These are phyloP conservation scores for Mimas tiliae DNA, from an alignment of 2,888 invertebrate species.

Conservation along the genomic window DNA sequence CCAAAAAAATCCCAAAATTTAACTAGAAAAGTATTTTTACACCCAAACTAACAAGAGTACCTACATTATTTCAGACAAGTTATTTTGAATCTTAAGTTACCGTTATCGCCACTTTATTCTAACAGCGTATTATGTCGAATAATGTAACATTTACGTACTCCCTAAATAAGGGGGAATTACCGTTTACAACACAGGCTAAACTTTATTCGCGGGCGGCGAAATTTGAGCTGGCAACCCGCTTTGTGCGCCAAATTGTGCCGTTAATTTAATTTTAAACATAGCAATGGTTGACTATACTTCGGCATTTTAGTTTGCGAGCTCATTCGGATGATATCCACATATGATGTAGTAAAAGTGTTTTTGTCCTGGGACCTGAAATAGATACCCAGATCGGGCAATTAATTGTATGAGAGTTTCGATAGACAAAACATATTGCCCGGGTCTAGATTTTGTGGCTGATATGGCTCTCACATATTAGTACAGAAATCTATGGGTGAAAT, in stretches of 20 bases:
- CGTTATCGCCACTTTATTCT: not conserved
- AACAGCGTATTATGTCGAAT: slow-evolving; percentile 11
- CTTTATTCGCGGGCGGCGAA: slow-evolving; percentile 43
- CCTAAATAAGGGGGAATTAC: slow-evolving; percentile 42
- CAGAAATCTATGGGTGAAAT: too few species aligned
- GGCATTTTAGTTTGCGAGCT: not conserved
- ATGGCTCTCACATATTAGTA: too few species aligned
- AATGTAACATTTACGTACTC: slow-evolving; percentile 21
- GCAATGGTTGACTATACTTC: slow-evolving; percentile 35
- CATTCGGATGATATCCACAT: too few species aligned
- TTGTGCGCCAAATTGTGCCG: slow-evolving; percentile 53
- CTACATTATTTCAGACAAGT: not conserved
- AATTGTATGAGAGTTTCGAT: too few species aligned
- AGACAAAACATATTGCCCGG: too few species aligned
- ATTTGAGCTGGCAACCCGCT: slow-evolving; percentile 46
- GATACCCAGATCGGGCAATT: too few species aligned
- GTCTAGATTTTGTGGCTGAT: too few species aligned
- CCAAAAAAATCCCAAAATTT: too few species aligned
- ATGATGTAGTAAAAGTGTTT: too few species aligned
- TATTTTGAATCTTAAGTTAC: slow-evolving; percentile 1
- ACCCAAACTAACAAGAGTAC: too few species aligned
- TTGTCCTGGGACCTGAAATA: too few species aligned
- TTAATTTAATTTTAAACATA: slow-evolving; percentile 51
- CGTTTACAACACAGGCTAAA: slow-evolving; percentile 44
- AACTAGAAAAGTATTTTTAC: too few species aligned